phyloP scores from a whole-genome alignment of 2,113 vertebrate species.

The Neogobius melanostomus region DNA sequence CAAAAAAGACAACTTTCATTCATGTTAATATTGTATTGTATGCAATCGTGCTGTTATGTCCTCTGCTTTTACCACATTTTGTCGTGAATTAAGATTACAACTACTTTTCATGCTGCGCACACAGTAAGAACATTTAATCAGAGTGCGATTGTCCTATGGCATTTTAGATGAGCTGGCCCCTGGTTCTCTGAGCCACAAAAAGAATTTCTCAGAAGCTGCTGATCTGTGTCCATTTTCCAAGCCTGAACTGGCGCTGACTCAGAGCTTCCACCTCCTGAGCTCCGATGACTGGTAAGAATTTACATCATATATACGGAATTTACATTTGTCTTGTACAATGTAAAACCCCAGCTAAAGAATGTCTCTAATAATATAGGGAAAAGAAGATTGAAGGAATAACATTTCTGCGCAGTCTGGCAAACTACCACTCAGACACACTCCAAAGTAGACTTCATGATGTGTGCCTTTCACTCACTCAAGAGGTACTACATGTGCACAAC shows the following conservation, averaged over 20 bases:
- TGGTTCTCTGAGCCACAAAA: constrained; percentile 65
- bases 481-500: constrained; percentile 76
- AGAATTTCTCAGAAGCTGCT: constrained; percentile 75
- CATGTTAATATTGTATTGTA: not conserved
- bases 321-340: not conserved
- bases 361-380: constrained; percentile 78
- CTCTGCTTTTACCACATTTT: not conserved
- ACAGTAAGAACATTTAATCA: constrained; percentile 4
- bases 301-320: not conserved
- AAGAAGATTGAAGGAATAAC: constrained; percentile 94
- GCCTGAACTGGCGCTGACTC: constrained; percentile 80
- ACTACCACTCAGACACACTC: constrained; percentile 82
- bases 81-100: not conserved
- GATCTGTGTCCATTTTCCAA: constrained; percentile 82
- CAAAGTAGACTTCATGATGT: constrained; percentile 86
- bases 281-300: constrained; percentile 87
- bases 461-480: constrained; percentile 85
- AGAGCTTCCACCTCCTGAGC: constrained; percentile 82
- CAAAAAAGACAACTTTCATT: no score
- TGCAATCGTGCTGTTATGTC: not conserved
- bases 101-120: not conserved
- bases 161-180: constrained; percentile 74
- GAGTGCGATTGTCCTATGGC: constrained; percentile 26
- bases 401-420: constrained; percentile 83
- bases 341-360: not conserved